Conservation (phyloP, 2,797 vertebrate genomes). For the Melanotaenia boesemani region DNA sequence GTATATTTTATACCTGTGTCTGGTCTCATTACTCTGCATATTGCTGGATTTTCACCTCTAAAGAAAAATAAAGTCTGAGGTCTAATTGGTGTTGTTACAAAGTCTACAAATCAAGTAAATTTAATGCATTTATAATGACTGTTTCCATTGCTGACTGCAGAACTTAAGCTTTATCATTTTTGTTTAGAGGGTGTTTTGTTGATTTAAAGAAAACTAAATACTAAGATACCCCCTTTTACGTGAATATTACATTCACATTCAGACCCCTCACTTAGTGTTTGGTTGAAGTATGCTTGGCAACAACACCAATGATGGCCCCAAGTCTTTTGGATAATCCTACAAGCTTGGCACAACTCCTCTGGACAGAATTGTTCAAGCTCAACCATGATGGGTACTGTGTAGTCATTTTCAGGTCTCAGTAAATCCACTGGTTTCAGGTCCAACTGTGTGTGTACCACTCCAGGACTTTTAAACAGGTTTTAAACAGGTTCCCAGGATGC, state of each 20-base stretch:
- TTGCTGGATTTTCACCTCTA: constrained; percentile 27
- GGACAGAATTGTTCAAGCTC: background rate
- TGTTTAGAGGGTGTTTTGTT: background rate
- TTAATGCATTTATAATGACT: constrained; percentile 34
- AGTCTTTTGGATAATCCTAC: background rate
- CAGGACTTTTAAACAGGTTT: background rate
- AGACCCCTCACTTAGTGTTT: background rate
- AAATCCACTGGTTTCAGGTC: background rate
- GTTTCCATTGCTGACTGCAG: constrained; percentile 33
- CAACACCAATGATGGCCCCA: background rate
- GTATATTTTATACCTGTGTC: constrained; percentile 39
- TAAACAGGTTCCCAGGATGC: background rate
- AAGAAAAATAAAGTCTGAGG: constrained; percentile 19
- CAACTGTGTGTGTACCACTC: background rate
- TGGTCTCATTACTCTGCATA: constrained; percentile 32
- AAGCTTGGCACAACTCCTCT: background rate
- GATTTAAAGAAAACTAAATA: background rate
- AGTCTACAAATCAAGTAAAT: constrained; percentile 43
- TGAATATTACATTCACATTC: background rate
- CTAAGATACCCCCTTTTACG: background rate
- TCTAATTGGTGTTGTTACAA: constrained; percentile 26
- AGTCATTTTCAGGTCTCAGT: background rate
- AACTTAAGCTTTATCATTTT: background rate
- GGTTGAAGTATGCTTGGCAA: background rate
- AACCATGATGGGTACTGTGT: background rate